Evolutionary conservation across 2,888 invertebrate genomes (phyloP).

Genomic region (Heliconius hortense): DNA sequence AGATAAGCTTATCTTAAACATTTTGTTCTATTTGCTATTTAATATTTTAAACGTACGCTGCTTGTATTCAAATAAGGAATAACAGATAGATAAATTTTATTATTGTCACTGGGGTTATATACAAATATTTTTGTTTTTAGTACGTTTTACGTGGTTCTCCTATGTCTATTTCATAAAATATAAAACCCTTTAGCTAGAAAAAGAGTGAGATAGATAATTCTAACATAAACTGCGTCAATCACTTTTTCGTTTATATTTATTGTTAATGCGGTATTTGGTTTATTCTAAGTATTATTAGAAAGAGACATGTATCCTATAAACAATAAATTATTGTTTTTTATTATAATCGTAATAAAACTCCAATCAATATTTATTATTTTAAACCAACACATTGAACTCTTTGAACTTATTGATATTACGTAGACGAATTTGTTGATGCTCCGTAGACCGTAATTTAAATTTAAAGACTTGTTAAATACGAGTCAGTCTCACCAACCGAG

Average conservation of each 20-base stretch:
- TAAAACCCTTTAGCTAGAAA: neutral
- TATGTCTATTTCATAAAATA: neutral
- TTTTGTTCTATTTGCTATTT: slow-evolving; percentile 21
- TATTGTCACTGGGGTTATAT: neutral
- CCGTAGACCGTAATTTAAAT: neutral
- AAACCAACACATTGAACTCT: neutral
- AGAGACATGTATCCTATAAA: too few relatives aligned
- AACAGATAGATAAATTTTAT: neutral
- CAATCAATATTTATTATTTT: neutral
- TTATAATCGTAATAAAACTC: neutral
- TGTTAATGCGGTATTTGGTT: too few relatives aligned
- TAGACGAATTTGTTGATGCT: neutral
- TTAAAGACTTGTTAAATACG: neutral
- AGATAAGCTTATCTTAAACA: slow-evolving; percentile 27
- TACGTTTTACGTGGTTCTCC: neutral
- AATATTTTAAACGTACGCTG: slow-evolving; percentile 11
- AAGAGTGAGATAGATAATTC: neutral
- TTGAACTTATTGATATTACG: slow-evolving; percentile 11
- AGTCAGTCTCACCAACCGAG: neutral
- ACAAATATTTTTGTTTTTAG: neutral
- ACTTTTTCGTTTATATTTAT: too few relatives aligned
- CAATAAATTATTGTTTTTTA: neutral
- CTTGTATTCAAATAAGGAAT: slow-evolving; percentile 4
- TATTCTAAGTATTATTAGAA: too few relatives aligned
- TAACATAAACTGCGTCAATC: neutral